These are phyloP conservation scores for Patella depressa DNA, from an alignment of 2,888 invertebrate genomes.

Conservation along the genomic window DNA sequence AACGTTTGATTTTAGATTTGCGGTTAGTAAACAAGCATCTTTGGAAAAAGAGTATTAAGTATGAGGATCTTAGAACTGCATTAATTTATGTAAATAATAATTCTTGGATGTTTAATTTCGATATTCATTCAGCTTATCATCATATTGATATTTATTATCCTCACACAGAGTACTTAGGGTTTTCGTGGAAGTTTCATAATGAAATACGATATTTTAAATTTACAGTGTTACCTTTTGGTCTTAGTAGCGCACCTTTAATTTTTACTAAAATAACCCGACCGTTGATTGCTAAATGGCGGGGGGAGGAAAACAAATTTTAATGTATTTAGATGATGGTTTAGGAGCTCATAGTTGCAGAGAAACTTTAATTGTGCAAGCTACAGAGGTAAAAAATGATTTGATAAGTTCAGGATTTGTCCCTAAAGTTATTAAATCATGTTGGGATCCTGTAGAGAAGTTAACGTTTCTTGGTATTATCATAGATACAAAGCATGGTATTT, in stretches of 20 bases:
- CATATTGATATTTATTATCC: neutral
- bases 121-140: neutral
- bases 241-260: neutral
- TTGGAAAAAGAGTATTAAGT: no score
- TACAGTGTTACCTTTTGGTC: neutral
- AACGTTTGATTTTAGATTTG: no score
- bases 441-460: neutral
- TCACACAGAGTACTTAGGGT: neutral
- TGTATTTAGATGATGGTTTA: neutral
- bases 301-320: neutral
- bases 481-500: constrained; percentile 12
- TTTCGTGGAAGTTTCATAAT: neutral
- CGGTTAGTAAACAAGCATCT: no score
- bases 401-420: neutral
- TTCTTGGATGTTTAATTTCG: no score
- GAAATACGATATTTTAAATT: neutral
- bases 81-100: no score
- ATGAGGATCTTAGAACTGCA: no score
- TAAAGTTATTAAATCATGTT: neutral
- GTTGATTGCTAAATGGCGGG: neutral
- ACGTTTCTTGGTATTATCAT: neutral
- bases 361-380: neutral
- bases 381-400: neutral
- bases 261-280: neutral
- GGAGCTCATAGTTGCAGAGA: neutral